Base-by-base conservation (phyloP, 1,140 invertebrate genomes). In the Ceratoteleas bidentatus region DNA sequence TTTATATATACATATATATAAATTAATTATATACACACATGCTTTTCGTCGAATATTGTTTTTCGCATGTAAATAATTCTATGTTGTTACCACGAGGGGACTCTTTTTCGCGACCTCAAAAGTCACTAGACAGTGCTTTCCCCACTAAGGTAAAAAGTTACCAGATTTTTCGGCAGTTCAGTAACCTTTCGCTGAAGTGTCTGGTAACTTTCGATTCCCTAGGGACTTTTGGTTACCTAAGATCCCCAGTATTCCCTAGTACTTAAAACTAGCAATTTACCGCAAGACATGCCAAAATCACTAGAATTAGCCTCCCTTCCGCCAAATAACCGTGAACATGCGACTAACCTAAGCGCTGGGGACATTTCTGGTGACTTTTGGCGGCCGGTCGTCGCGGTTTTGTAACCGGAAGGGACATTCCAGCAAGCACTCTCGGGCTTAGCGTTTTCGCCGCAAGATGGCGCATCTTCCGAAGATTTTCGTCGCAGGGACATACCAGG, bases 401-500 rank as follows among this genome's bases (percentile, higher is more conserved):
- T 78, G 45, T 70, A 70, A 78, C 60, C 52, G 58, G 64, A 65
- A 68, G 62, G 57, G 61, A 76, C 62, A 76, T 76, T 76, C 73
- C 64, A 68, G 62, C 60, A 72, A 70, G 66, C 70, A 78, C 70
- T 78, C 61, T 62, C 43, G 54, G 56, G 43, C 62, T 73, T 73
- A 62, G 62, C 45, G 57, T 66, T 65, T 78, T 68, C 61, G 50
- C 76, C 56, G 53, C 66, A 72, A 57, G 57, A 73, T 66, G 50
- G 69, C 62, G 66, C 54, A 81, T 81, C 64, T 80, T 81, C 69
- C 64, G 52, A 64, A 80, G 64, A 74, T 80, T 64, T 80, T 80
- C 57, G 69, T 80, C 77, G 52, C 77, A 80, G 78, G 78, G 78
- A 75, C 54, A 75, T 38, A 69, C 53, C 52, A 80, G 77, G 77